Base-by-base conservation (phyloP, 2,888 invertebrate genomes). In the Imbricaverruca yamaguchii region DNA sequence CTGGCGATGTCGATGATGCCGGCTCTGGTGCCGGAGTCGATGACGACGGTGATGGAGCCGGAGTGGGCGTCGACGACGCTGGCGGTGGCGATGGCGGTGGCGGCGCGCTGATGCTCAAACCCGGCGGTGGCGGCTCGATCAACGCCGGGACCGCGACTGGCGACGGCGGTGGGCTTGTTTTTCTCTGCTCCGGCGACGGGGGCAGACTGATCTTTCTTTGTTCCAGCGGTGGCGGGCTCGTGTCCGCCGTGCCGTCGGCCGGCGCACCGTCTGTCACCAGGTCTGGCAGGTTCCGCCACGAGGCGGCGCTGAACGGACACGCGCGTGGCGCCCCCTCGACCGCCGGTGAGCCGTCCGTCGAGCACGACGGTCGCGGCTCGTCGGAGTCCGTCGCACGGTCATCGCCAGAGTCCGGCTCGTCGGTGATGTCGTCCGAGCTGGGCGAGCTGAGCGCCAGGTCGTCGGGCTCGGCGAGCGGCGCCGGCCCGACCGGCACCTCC, bases 281-380 rank as follows among this genome's bases (percentile, higher is more conserved):
- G 81, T 83, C 83, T 9, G 83, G 83, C 23, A 83, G 81, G 67
- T 83, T 83, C 55, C 83, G 82, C 61, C 83, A 81, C n/a, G 81
- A 81, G 57, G 80, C 80, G 56, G 81, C 81, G 2, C 39, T 39
- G 39, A 39, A 39, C 39, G 39, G 39, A 80, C 10, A 80, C 21
- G 15, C 11, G 39, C 23, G 23, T 23, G 78, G 11, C 25, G 10
- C 13, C 53, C 10, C 78, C 21, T 21, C 11, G 9, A 23, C 21
- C 53, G 56, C 23, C 53, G 21, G 53, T 57, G 18, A n/a, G 57
- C 57, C 39, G 57, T 13, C 80, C 2, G 6, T 11, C 12, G 25
- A 25, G 39, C 15, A 39, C 39, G 23, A 23, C 23, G 10, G 18
- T 13, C 39, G 18, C 59, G 59, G 15, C 59, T 39, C 39, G 39